Evolutionary conservation across 1,140 invertebrate species (phyloP), one percentile per base, ranked within the genome.

Genomic region (Drosophila mojavensis): DNA sequence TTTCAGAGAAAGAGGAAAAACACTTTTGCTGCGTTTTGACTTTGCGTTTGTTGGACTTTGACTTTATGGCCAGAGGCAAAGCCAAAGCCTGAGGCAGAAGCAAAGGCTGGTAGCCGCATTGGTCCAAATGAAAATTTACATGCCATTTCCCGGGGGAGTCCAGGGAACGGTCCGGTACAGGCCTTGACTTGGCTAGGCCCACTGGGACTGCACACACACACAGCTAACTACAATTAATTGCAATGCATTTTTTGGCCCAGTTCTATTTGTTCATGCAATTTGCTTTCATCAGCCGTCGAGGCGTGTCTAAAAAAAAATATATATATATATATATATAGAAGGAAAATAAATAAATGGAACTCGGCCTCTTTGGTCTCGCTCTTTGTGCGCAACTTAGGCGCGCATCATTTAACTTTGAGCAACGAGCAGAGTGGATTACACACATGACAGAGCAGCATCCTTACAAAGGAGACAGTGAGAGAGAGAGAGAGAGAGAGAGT

Each of bases 351-450:
- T 47, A 63, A 58, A n/a, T 55, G 58, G 48, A 24, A 33, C 54
- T 15, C 51, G 13, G 67, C 55, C 43, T 56, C 71, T 70, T 56
- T 72, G 56, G 70, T 50, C 58, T 67, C 15, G 13, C 51, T 47
- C 11, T 39, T 47, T 56, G 63, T 68, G 75, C 75, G 66, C 83
- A 83, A 80, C 69, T 88, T 88, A 88, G 79, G 67, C 67, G 77
- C 84, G 83, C 83, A 88, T 83, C 83, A 88, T 88, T 88, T 88
- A 88, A 88, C 83, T 69, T 83, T 64, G 66, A 77, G 69, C 76
- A 89, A 86, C 76, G 83, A 89, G 83, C 83, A 67, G 84, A 88
- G 83, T 88, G 83, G 84, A 88, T 88, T 88, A 88, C 83, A 83
- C 83, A 88, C 83, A 88, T 88, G 84, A 83, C 63, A 36, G 83